Evolutionary conservation across 2,797 vertebrate species (phyloP).

Genomic region (Anabacerthia variegaticeps): DNA sequence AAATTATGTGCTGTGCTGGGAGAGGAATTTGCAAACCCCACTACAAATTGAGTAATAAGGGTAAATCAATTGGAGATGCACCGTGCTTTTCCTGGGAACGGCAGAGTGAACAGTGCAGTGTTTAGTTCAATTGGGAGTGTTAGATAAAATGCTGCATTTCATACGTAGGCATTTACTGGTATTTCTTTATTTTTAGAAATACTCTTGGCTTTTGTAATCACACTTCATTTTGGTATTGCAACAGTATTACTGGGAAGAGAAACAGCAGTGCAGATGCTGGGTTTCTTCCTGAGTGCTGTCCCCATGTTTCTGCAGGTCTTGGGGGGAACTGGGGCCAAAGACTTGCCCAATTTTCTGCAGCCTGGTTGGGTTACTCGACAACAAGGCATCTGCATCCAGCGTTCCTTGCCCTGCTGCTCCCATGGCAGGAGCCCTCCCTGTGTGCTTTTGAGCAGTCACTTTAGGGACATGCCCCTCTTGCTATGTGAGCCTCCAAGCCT

Average conservation of each 20-base stretch:
- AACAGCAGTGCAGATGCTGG: accelerated
- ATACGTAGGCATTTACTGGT: not conserved
- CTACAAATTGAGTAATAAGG: constrained; percentile 26
- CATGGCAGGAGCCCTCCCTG: accelerated
- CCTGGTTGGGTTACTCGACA: not conserved
- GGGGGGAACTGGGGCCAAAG: not conserved
- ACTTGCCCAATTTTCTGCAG: not conserved
- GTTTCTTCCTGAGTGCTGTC: not conserved
- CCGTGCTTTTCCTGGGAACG: not conserved
- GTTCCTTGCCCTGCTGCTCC: not conserved
- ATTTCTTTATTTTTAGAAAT: constrained; percentile 43
- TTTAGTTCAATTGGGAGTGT: not conserved
- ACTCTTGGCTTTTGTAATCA: not conserved
- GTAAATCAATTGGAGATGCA: constrained; percentile 39
- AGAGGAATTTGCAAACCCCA: constrained; percentile 21
- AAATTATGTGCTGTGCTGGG: not conserved
- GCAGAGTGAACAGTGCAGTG: not conserved
- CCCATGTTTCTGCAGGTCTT: not conserved
- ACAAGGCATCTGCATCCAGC: accelerated
- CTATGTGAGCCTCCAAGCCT: not conserved
- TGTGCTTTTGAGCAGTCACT: not conserved
- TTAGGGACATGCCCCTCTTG: not conserved
- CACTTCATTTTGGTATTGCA: not conserved
- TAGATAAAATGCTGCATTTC: constrained; percentile 17
- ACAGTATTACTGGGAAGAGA: not conserved